Percentiles rank a stretch among this genome's conserved stretches.
These are phyloP conservation scores for Cladorhizidae sp. DNA, from an alignment of 37 sponge, comb jelly and placozoan genomes.

Conservation along the genomic window DNA sequence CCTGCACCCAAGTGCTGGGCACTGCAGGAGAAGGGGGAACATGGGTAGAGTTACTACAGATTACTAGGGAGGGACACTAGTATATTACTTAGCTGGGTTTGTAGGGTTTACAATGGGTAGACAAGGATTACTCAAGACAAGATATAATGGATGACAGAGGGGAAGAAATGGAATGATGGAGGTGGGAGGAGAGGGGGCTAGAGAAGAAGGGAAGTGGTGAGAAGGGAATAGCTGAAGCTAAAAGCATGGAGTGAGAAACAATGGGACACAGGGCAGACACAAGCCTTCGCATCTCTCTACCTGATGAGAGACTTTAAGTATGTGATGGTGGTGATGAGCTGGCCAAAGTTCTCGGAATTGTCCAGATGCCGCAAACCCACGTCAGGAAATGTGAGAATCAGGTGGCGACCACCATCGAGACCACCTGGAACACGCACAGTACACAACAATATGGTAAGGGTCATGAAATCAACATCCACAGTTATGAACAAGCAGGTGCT, in stretches of 20 bases:
- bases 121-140: too few species aligned
- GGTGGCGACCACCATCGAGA: slow-evolving; percentile 22
- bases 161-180: background rate
- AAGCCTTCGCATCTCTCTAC: background rate
- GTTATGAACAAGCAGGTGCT: too few species aligned
- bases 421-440: slow-evolving; percentile 7
- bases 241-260: slow-evolving; percentile 16
- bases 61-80: too few species aligned
- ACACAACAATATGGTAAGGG: background rate
- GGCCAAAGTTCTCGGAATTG: background rate
- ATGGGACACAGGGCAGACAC: background rate
- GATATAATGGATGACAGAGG: background rate
- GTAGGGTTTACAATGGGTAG: too few species aligned
- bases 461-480: too few species aligned
- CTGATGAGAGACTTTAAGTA: slow-evolving; percentile 41
- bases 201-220: background rate
- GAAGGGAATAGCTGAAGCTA: too few species aligned
- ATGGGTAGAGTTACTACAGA: background rate
- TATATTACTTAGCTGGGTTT: too few species aligned
- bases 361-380: slow-evolving; percentile 19
- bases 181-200: slow-evolving; percentile 2
- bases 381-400: slow-evolving; percentile 26
- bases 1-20: slow-evolving; percentile 14
- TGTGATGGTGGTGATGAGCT: slow-evolving; percentile 20
- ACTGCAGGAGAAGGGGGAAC: slow-evolving; percentile 7